Conservation (phyloP, 2,797 vertebrate genomes). For the Chanos chanos region DNA sequence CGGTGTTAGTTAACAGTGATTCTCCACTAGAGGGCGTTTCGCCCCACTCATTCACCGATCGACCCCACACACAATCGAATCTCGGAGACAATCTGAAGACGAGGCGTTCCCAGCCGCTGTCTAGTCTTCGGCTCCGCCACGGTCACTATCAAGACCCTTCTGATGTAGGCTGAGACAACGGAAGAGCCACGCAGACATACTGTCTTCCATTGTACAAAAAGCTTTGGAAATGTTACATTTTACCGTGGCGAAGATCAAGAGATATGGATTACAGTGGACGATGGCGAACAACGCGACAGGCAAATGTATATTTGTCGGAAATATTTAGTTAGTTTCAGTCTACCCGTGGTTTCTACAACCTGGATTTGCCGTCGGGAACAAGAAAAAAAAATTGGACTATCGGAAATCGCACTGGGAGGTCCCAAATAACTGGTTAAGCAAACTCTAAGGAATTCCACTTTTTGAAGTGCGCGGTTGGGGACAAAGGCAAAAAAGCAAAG, state of each 20-base stretch:
- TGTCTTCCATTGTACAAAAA: not conserved
- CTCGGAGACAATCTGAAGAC: conserved; percentile 36
- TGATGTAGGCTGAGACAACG: not conserved
- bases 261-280: conserved; percentile 3
- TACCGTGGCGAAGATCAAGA: conserved; percentile 9
- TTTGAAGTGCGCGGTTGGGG: not conserved
- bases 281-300: conserved; percentile 1
- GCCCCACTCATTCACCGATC: not conserved
- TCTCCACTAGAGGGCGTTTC: conserved; percentile 27
- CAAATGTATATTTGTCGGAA: conserved; percentile 6
- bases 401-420: conserved; percentile 22
- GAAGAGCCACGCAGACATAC: conserved; percentile 16
- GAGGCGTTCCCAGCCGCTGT: conserved; percentile 51
- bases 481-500: conserved; percentile 20
- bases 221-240: not conserved
- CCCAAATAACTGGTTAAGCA: conserved; percentile 3
- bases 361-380: too few relatives aligned
- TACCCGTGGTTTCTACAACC: too few relatives aligned
- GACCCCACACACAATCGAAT: conserved; percentile 37
- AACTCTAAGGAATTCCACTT: not conserved
- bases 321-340: too few relatives aligned
- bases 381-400: too few relatives aligned
- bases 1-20: not conserved
- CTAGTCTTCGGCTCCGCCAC: conserved; percentile 23
- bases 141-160: not conserved